Conservation (phyloP, 2,888 invertebrate genomes). For the Drosophila imparisetae region DNA sequence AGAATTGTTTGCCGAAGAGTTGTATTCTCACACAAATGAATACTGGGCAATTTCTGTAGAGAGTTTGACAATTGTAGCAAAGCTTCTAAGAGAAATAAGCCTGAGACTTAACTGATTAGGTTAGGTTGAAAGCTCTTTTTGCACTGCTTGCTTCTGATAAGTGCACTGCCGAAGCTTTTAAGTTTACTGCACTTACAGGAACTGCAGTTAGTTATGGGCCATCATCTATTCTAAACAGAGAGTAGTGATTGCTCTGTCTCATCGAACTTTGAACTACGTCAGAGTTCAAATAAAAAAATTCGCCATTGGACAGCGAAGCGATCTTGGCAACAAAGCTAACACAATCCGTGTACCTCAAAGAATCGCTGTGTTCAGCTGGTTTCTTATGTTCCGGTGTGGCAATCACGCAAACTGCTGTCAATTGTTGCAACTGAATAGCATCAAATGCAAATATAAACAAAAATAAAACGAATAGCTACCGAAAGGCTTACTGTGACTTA, state of each 20-base stretch:
- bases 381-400: background rate
- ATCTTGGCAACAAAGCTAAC: background rate
- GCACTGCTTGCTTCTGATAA: slow-evolving; percentile 1
- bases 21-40: slow-evolving; percentile 16
- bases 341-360: background rate
- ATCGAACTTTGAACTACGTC: too few relatives aligned
- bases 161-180: background rate
- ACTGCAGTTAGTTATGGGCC: background rate
- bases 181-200: background rate
- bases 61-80: background rate
- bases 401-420: background rate
- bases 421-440: background rate
- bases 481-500: background rate
- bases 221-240: background rate
- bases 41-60: background rate
- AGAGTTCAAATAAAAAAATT: background rate
- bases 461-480: background rate
- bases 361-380: background rate
- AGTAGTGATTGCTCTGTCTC: background rate
- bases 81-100: slow-evolving; percentile 12
- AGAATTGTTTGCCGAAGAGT: background rate
- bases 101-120: slow-evolving; percentile 7
- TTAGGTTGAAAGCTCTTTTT: background rate
- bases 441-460: background rate
- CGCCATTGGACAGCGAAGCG: background rate